Evolutionary conservation across 2,888 invertebrate genomes (phyloP), one percentile per base, ranked within the genome.

Genomic region (Anodontia alba): DNA sequence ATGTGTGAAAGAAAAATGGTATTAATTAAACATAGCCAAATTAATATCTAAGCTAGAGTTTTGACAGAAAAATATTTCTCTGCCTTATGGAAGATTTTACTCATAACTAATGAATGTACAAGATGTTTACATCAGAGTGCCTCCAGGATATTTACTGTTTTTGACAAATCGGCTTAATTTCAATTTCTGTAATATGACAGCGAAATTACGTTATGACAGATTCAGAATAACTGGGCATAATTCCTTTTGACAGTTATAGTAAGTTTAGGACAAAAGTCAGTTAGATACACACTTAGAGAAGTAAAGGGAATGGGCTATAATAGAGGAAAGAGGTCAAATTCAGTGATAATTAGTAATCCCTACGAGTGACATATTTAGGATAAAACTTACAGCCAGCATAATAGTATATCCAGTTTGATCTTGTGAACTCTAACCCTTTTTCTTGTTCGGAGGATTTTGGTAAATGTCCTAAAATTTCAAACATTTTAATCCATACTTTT

Each of bases 161-260:
- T 33, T 62, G 62, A 62, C 62, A 62, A 62, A 62, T 62, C 33
- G 62, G 20, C 62, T 62, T 33, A 20, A 62, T 62, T 62, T 62
- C 33, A 33, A 62, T 33, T 62, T 62, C 62, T 62, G 62, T 62
- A 23, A 62, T 33, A 33, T 62, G 62, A 62, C 62, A 62, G 17
- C 33, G 33, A 33, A 62, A 62, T 33, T 62, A 62, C 33, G 15
- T 62, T 1, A 5, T 62, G 62, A 62, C 62, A 62, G 57, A 23
- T 62, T 33, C 33, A 33, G 1, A 33, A 12, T 17, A 33, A 20
- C 5, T 62, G 33, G 33, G 20, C 12, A 33, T 62, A 62, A 62
- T 62, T 62, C 17, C 33, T 33, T 33, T 1, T 62, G 62, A 62
- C 62, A 62, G 17, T 62, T 33, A 62, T 20, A 20, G 17, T n/a